Base-by-base conservation (phyloP, 2,113 vertebrate species). In the Morone saxatilis region DNA sequence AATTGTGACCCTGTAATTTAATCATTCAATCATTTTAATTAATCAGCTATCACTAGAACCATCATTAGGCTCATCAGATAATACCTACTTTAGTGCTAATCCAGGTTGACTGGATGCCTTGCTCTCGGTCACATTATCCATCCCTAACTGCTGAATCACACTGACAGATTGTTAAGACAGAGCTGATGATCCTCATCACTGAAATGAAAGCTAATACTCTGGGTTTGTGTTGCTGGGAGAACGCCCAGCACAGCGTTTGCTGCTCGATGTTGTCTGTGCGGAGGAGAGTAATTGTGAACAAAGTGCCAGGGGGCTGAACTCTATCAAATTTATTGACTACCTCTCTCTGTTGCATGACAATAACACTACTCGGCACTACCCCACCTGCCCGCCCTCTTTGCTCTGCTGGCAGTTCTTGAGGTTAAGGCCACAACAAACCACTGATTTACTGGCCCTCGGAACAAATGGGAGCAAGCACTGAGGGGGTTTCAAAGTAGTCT, bases 241-340 rank as follows among this genome's bases (percentile, higher is more conserved):
- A 66, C 69, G 66, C 25, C 51, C 19, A 47, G 72, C 48, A 41
- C 47, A 62, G 60, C 7, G 3, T 71, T 61, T 54, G 10, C 25
- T 51, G 31, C 69, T 80, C 78, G 4, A 12, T 38, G 54, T 65
- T 73, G 60, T 83, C 81, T 47, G 7, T 45, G 65, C 17, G 50
- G 76, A 84, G 53, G 57, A 71, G 82, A 86, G 70, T 87, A 89
- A 89, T 87, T 67, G 91, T 86, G 82, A 87, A 80, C 86, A 71
- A 85, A 88, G 85, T 83, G 78, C 86, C 86, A 82, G 41, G 54
- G 76, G 89, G 81, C 76, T 83, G 81, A 85, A 89, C 85, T 92
- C 88, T 74, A 91, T 93, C 90, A 92, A 84, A 93, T 92, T 77
- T 91, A 90, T 89, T 76, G 90, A 92, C 83, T 88, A 36, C 70